Evolutionary conservation across 2,888 invertebrate genomes (phyloP).

Genomic region (Teleogryllus oceanicus): DNA sequence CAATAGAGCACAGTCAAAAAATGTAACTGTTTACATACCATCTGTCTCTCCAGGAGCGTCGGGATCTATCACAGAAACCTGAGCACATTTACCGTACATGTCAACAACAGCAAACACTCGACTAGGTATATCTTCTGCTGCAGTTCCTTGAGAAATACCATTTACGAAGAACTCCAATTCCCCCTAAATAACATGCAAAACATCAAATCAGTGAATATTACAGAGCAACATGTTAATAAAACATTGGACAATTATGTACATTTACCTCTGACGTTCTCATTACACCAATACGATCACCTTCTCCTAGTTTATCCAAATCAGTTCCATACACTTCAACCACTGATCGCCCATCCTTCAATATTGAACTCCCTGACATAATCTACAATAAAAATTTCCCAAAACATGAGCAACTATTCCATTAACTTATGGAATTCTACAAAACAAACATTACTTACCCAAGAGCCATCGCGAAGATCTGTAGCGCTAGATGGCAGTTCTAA

Average conservation of each 20-base stretch:
- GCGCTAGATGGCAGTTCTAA: conserved; percentile 71
- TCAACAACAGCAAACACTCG: conserved; percentile 74
- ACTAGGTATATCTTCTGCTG: conserved; percentile 72
- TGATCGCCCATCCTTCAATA: conserved; percentile 79
- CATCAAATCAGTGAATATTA: neutral
- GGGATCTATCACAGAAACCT: conserved; percentile 61
- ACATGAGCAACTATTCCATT: neutral
- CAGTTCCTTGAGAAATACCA: conserved; percentile 83
- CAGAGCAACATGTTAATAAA: conserved; percentile 22
- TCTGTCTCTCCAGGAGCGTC: conserved; percentile 39
- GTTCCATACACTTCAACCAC: conserved; percentile 79
- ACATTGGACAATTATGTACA: conserved; percentile 12
- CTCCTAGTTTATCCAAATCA: conserved; percentile 76
- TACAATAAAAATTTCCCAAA: conserved; percentile 42
- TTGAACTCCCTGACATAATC: conserved; percentile 83
- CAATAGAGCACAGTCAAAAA: neutral
- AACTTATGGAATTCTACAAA: neutral
- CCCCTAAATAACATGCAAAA: conserved; percentile 53
- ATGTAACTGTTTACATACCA: conserved; percentile 33
- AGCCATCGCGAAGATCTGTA: conserved; percentile 71
- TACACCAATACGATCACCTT: conserved; percentile 80
- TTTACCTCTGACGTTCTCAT: conserved; percentile 71
- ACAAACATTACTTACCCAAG: conserved; percentile 62
- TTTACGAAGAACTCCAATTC: conserved; percentile 86
- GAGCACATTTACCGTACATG: conserved; percentile 78